Conservation (phyloP, 2,888 invertebrate genomes). For the Meandrusa payeni region DNA sequence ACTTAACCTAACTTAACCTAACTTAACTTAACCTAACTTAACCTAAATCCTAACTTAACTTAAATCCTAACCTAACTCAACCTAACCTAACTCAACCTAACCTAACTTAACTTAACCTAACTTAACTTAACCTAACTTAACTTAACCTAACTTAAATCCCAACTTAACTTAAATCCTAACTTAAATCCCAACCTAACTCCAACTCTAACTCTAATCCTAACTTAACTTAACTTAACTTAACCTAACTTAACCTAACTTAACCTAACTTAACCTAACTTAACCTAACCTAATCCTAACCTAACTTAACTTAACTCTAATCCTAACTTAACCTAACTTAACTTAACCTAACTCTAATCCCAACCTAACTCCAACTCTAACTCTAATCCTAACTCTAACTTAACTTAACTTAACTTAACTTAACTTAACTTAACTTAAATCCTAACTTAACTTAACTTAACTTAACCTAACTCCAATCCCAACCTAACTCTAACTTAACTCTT, state of each 20-base stretch:
- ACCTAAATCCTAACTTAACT: too few relatives aligned
- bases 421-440: too few relatives aligned
- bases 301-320: too few relatives aligned
- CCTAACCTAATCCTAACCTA: too few relatives aligned
- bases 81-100: constrained; percentile 19
- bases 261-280: constrained; percentile 23
- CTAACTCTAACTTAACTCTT: too few relatives aligned
- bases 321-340: too few relatives aligned
- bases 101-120: constrained; percentile 23
- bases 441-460: not conserved
- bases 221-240: constrained; percentile 24
- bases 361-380: too few relatives aligned
- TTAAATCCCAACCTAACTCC: too few relatives aligned
- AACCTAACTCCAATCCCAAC: not conserved
- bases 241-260: constrained; percentile 30
- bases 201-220: too few relatives aligned
- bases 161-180: too few relatives aligned
- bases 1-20: not conserved
- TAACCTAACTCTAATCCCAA: too few relatives aligned
- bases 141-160: constrained; percentile 12
- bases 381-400: too few relatives aligned
- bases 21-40: constrained; percentile 3
- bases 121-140: constrained; percentile 11
- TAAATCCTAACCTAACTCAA: constrained; percentile 11
- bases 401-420: not conserved